phyloP scores from a whole-genome alignment of 2,888 invertebrate species.

The Psylliodes chrysocephalus region DNA sequence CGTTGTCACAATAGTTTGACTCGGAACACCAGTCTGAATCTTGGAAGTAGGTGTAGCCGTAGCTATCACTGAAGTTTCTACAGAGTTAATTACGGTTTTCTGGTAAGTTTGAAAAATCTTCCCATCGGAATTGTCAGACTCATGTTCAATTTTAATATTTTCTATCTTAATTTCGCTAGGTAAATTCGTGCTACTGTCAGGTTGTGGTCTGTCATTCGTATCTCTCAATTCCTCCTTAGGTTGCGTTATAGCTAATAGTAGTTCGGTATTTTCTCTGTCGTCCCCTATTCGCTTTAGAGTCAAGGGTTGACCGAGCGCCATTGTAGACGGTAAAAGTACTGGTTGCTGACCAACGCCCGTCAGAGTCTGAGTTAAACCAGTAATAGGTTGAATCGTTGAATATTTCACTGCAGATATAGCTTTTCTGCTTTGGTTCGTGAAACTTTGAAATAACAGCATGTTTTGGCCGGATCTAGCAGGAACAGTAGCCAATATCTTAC shows the following conservation, averaged over 20 bases:
- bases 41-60: constrained; percentile 48
- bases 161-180: constrained; percentile 52
- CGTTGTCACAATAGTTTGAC: constrained; percentile 54
- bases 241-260: constrained; percentile 61
- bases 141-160: constrained; percentile 56
- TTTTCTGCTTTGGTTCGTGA: constrained; percentile 74
- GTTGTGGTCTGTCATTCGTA: constrained; percentile 47
- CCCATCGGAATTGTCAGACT: constrained; percentile 51
- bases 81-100: constrained; percentile 53
- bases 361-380: constrained; percentile 36
- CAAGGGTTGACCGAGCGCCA: constrained; percentile 61
- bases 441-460: constrained; percentile 73
- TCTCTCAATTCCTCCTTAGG: constrained; percentile 51
- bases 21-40: constrained; percentile 44
- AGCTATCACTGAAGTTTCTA: constrained; percentile 62
- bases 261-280: constrained; percentile 57
- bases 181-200: constrained; percentile 57
- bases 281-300: constrained; percentile 62
- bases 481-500: constrained; percentile 68
- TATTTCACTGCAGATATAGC: constrained; percentile 69
- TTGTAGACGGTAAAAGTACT: constrained; percentile 62
- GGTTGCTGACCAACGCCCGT: constrained; percentile 63
- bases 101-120: constrained; percentile 53
- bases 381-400: constrained; percentile 61
- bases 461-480: constrained; percentile 69